phyloP scores from a whole-genome alignment of 2,797 vertebrate genomes.

The Sebastes goodei region DNA sequence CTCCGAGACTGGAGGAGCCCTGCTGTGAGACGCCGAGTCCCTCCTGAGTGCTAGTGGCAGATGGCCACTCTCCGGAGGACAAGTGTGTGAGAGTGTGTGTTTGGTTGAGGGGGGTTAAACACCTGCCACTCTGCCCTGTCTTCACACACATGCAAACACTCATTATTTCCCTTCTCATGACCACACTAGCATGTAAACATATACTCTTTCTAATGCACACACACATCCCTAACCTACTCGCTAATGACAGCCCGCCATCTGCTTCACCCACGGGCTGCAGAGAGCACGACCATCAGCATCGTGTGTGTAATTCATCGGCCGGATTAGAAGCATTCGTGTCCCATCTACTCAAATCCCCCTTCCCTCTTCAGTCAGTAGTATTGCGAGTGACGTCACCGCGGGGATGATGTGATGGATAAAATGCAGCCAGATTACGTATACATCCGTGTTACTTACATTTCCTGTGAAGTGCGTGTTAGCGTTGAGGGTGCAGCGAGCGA shows the following conservation, averaged over 20 bases:
- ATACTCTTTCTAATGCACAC: constrained; percentile 19
- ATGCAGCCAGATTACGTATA: background rate
- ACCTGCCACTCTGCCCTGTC: constrained; percentile 69
- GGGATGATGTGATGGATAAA: background rate
- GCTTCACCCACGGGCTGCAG: constrained; percentile 54
- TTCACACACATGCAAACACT: constrained; percentile 22
- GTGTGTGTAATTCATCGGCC: constrained; percentile 31
- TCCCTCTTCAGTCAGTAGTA: constrained; percentile 18
- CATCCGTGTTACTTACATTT: background rate
- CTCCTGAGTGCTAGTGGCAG: constrained; percentile 52
- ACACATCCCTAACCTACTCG: constrained; percentile 34
- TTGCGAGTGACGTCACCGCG: constrained; percentile 47
- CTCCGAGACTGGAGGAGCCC: background rate
- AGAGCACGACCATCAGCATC: constrained; percentile 12
- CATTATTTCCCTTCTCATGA: constrained; percentile 27
- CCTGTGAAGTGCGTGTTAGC: constrained; percentile 36
- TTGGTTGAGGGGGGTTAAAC: constrained; percentile 63
- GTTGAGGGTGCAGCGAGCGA: constrained; percentile 7
- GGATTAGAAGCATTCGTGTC: constrained; percentile 60
- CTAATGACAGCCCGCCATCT: constrained; percentile 79
- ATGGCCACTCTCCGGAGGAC: constrained; percentile 44
- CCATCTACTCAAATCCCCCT: constrained; percentile 51
- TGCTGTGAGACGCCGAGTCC: constrained; percentile 23
- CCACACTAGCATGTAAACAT: constrained; percentile 17
- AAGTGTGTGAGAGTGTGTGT: constrained; percentile 1